Evolutionary conservation across 2,888 invertebrate genomes (phyloP).

Genomic region (Zonitis immaculata): DNA sequence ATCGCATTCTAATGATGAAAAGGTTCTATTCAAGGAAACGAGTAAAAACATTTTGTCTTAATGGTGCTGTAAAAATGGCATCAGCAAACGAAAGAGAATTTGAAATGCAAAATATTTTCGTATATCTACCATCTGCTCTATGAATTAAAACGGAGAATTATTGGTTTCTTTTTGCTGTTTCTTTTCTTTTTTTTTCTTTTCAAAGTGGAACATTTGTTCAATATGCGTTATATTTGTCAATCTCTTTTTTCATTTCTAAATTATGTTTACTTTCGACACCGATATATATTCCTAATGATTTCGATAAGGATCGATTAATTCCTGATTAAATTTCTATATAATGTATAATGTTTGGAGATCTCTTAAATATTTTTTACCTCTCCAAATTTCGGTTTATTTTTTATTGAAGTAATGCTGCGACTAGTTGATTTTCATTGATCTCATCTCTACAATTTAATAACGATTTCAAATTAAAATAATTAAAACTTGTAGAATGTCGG

Average conservation of each 20-base stretch:
- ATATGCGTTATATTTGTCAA: background rate
- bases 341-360: no score
- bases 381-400: conserved; percentile 4
- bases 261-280: background rate
- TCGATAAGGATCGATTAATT: no score
- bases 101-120: background rate
- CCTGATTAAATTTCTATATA: no score
- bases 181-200: no score
- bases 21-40: background rate
- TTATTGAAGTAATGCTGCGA: conserved; percentile 19
- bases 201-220: no score
- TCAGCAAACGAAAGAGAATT: background rate
- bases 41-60: background rate
- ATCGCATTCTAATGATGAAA: background rate
- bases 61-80: background rate
- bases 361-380: conserved; percentile 7
- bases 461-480: conserved; percentile 27
- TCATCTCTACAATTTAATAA: conserved; percentile 7
- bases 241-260: background rate
- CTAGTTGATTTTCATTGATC: conserved; percentile 17
- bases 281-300: no score
- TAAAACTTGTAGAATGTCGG: conserved; percentile 26
- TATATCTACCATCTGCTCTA: background rate
- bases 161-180: no score
- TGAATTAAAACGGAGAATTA: background rate